A percentile compares a stretch with the other conserved stretches of the same genome.
Conservation (phyloP, 2,797 vertebrate genomes). For the Thaleichthys pacificus region DNA sequence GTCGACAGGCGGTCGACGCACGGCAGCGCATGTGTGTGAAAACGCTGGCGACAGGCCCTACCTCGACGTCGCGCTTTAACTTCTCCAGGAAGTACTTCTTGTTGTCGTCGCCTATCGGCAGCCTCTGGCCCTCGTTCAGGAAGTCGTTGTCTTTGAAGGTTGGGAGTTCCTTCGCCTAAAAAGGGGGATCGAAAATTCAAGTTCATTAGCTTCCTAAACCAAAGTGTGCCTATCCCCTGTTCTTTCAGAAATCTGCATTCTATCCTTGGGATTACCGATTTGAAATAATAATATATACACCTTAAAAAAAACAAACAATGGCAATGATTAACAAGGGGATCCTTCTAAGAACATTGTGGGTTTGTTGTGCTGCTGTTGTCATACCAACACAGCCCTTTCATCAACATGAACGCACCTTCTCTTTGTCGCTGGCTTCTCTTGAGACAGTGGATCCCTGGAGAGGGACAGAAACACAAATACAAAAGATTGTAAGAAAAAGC, state of each 20-base stretch:
- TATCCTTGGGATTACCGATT: too few relatives aligned
- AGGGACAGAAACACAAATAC: constrained; percentile 18
- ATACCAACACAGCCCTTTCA: constrained; percentile 36
- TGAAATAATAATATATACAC: too few relatives aligned
- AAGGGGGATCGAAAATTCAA: background rate
- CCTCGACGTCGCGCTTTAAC: constrained; percentile 92
- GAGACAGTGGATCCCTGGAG: constrained; percentile 91
- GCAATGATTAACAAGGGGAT: too few relatives aligned
- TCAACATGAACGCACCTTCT: constrained; percentile 80
- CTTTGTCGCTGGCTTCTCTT: constrained; percentile 94
- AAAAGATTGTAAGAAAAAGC: constrained; percentile 20
- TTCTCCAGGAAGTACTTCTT: constrained; percentile 95
- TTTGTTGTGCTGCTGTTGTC: constrained; percentile 12
- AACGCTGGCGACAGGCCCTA: constrained; percentile 41
- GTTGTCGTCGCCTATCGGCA: constrained; percentile 91
- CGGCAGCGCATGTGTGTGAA: too few relatives aligned
- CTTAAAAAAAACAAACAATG: too few relatives aligned
- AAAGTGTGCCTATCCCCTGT: too few relatives aligned
- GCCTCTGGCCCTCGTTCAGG: constrained; percentile 92
- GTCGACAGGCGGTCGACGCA: too few relatives aligned
- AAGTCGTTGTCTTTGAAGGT: constrained; percentile 97
- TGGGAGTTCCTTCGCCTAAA: constrained; percentile 91
- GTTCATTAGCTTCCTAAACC: background rate
- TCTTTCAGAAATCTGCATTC: too few relatives aligned
- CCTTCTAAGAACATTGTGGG: too few relatives aligned